These are phyloP conservation scores for Tinea semifulvella DNA, from an alignment of 2,888 invertebrate genomes.

Conservation along the genomic window DNA sequence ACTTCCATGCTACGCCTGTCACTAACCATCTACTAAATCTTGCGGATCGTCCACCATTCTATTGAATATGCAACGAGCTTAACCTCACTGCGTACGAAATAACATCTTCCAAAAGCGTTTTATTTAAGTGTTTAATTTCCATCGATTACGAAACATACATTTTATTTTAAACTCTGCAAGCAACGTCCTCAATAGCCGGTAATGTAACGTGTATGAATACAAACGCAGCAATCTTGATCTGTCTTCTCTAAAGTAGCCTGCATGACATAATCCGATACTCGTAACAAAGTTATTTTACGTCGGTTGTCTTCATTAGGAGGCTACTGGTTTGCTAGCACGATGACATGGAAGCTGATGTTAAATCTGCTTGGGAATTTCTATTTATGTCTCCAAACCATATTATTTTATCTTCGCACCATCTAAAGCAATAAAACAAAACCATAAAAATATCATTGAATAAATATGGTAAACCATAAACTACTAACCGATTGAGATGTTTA, in stretches of 20 bases:
- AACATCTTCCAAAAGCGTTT: not conserved
- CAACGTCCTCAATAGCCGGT: not conserved
- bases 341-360: not conserved
- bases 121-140: not conserved
- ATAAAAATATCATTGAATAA: constrained; percentile 5
- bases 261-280: constrained; percentile 4
- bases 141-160: not conserved
- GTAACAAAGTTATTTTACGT: constrained; percentile 8
- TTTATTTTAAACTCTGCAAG: not conserved
- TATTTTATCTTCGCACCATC: constrained; percentile 3
- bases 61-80: constrained; percentile 39
- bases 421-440: constrained; percentile 3
- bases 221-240: not conserved
- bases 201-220: not conserved
- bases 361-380: constrained; percentile 1
- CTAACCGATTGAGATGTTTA: not conserved
- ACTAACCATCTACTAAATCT: constrained; percentile 36
- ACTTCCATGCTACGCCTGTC: constrained; percentile 17
- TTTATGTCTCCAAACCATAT: not conserved
- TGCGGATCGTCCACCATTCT: constrained; percentile 25
- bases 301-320: not conserved
- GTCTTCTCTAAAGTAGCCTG: not conserved
- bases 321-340: not conserved
- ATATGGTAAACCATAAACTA: not conserved
- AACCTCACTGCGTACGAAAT: constrained; percentile 1